A percentile compares a stretch with the other conserved stretches of the same genome.
Conservation (phyloP, 2,888 invertebrate genomes). For the Subacronicta megacephala region DNA sequence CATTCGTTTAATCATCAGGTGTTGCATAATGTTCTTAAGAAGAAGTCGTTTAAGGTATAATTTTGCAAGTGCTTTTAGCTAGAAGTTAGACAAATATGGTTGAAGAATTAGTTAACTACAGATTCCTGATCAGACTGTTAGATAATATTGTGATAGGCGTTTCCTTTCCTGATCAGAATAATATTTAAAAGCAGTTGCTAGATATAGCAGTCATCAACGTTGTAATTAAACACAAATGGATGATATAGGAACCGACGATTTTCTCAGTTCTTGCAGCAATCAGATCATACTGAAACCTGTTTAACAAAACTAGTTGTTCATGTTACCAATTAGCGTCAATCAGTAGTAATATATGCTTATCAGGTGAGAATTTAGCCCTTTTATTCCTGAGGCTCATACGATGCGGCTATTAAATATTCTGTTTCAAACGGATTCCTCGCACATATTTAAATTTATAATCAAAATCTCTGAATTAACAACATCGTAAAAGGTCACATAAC, state of each 20-base stretch:
- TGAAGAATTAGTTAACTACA: constrained; percentile 13
- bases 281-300: constrained; percentile 47
- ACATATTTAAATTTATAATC: constrained; percentile 61
- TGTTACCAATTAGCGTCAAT: constrained; percentile 55
- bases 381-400: constrained; percentile 36
- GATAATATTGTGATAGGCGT: constrained; percentile 35
- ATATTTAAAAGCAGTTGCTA: constrained; percentile 35
- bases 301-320: constrained; percentile 43
- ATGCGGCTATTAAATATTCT: constrained; percentile 35
- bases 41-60: constrained; percentile 30
- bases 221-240: constrained; percentile 54
- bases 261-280: constrained; percentile 45
- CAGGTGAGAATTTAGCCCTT: constrained; percentile 52
- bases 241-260: constrained; percentile 24
- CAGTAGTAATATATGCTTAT: constrained; percentile 46
- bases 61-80: constrained; percentile 35
- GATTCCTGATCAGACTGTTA: constrained; percentile 30
- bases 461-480: constrained; percentile 46
- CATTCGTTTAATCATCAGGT: constrained; percentile 26
- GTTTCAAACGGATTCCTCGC: constrained; percentile 53
- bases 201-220: constrained; percentile 37
- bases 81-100: constrained; percentile 16
- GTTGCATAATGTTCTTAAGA: constrained; percentile 32
- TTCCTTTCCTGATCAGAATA: constrained; percentile 30
- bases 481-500: constrained; percentile 41